Conservation (phyloP, 2,888 invertebrate species). For the Drosophila kambysellisi region DNA sequence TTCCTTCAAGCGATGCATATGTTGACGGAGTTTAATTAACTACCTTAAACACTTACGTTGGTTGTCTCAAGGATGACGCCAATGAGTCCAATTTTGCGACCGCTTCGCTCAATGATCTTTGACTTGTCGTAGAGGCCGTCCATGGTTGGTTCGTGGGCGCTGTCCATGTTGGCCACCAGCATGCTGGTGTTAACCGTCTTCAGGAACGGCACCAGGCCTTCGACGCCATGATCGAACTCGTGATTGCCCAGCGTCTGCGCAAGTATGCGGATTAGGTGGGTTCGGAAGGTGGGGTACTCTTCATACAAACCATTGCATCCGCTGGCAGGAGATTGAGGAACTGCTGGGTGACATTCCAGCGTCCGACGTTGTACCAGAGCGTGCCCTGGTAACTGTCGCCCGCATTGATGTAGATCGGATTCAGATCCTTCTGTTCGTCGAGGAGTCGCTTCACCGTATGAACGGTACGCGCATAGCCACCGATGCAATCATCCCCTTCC, state of each 20-base stretch:
- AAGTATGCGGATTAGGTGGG: not conserved
- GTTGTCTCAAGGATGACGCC: constrained; percentile 91
- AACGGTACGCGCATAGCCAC: constrained; percentile 89
- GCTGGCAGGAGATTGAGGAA: constrained; percentile 91
- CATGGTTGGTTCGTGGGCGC: constrained; percentile 88
- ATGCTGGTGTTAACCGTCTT: constrained; percentile 87
- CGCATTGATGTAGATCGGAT: constrained; percentile 90
- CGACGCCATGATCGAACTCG: constrained; percentile 92
- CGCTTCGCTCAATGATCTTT: constrained; percentile 87
- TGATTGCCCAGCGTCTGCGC: constrained; percentile 93
- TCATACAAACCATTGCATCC: constrained; percentile 89
- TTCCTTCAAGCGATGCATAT: constrained; percentile 85
- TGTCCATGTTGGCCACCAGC: constrained; percentile 91
- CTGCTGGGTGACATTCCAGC: constrained; percentile 90
- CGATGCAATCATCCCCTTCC: constrained; percentile 87
- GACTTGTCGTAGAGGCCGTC: constrained; percentile 88
- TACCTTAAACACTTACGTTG: constrained; percentile 27
- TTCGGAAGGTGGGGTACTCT: not conserved
- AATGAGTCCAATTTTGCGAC: constrained; percentile 91
- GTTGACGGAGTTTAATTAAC: not conserved
- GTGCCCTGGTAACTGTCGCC: constrained; percentile 95
- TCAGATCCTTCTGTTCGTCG: constrained; percentile 86
- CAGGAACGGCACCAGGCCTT: constrained; percentile 90
- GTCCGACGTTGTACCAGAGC: constrained; percentile 92
- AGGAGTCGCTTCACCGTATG: constrained; percentile 86